Base-by-base conservation (phyloP, 2,113 vertebrate genomes). In the Dasyornis broadbenti region DNA sequence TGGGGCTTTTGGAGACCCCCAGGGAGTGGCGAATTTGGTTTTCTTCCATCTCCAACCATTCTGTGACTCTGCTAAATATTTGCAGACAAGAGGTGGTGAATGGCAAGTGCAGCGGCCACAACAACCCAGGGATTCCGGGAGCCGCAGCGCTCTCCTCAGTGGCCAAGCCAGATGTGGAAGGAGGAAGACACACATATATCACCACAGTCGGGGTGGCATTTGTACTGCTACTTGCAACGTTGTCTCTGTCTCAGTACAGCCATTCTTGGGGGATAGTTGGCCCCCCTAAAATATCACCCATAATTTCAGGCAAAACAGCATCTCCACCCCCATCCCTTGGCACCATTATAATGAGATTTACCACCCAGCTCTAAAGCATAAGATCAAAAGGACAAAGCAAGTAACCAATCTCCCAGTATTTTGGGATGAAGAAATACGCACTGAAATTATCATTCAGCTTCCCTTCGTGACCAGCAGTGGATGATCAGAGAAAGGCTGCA, bases 141-240 rank as follows among this genome's bases (percentile, higher is more conserved):
- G 65, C 33, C 44, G 33, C 35, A 75, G 26, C 0, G 0, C 13
- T 35, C 47, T 73, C 42, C 26, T 73, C 26, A 28, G 39, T 35
- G 28, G 14, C 18, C 68, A 86, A 57, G 39, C 9, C 1, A 16
- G 7, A 27, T 70, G 39, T 52, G 52, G 56, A 63, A 52, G 39
- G 56, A 37, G 33, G n/a, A 77, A 26, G 40, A 53, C 13, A 79
- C 30, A 11, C 3, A 7, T 3, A 3, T 11, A 23, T 16, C 1
- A 0, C 64, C 20, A 6, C 56, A n/a, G 15, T 23, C 2, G 28
- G 9, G 24, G 22, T 54, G 47, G 26, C 12, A 22, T 54, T 42
- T 18, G 3, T 18, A 14, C 15, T 40, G 31, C 26, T 61, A 76
- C 27, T 54, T 42, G 47, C 1, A 1, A 4, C 15, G 33, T 37